A percentile compares a stretch with the other conserved stretches of the same genome.
Evolutionary conservation across 2,113 vertebrate species (phyloP).

Genomic region (Macroglossus sobrinus): DNA sequence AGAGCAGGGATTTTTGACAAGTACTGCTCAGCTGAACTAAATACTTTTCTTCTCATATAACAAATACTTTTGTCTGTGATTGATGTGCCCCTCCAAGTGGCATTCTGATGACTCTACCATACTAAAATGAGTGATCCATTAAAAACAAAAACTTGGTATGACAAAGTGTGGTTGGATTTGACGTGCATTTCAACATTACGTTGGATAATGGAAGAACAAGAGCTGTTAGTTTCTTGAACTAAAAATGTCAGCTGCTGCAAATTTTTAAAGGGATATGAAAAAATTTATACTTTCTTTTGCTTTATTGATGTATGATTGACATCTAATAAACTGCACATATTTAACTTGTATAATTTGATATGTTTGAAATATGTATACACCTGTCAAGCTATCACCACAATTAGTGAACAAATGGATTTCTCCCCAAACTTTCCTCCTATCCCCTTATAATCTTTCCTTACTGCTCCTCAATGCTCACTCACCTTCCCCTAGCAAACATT

Average conservation of each 20-base stretch:
- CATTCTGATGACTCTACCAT: background rate
- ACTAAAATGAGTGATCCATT: background rate
- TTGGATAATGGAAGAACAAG: constrained; percentile 21
- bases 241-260: constrained; percentile 27
- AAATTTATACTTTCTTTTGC: background rate
- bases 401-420: background rate
- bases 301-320: constrained; percentile 26
- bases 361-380: background rate
- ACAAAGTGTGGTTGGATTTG: constrained; percentile 34
- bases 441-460: background rate
- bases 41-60: background rate
- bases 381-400: background rate
- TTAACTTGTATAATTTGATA: background rate
- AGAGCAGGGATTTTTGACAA: background rate
- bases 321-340: background rate
- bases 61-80: background rate
- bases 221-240: constrained; percentile 36
- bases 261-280: background rate
- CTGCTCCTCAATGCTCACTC: background rate
- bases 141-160: background rate
- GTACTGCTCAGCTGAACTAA: background rate
- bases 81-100: background rate
- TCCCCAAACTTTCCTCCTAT: background rate
- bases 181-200: constrained; percentile 20
- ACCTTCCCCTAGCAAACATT: background rate